These are phyloP conservation scores for Orthosia cruda DNA, from an alignment of 2,888 invertebrate species.

Conservation along the genomic window DNA sequence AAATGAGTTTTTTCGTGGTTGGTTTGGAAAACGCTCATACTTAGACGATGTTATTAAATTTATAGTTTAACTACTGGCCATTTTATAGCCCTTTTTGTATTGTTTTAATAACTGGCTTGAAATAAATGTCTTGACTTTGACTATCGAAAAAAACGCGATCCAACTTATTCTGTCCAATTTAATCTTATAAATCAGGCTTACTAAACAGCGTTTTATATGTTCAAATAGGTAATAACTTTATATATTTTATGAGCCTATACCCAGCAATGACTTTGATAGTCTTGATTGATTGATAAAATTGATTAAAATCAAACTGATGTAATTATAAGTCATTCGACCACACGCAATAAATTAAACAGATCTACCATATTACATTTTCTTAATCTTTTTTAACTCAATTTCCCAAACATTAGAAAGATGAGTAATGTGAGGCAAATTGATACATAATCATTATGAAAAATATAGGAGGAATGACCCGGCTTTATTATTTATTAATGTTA, in stretches of 20 bases:
- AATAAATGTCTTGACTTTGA: background rate
- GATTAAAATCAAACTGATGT: constrained; percentile 29
- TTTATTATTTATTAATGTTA: constrained; percentile 7
- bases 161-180: background rate
- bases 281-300: constrained; percentile 27
- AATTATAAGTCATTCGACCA: constrained; percentile 6
- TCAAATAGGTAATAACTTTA: constrained; percentile 14
- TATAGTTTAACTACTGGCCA: too few species aligned
- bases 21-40: background rate
- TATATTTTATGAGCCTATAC: background rate
- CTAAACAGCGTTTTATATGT: too few species aligned
- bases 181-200: background rate
- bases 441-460: constrained; percentile 16
- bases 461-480: background rate
- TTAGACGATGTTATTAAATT: background rate
- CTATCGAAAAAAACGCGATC: too few species aligned
- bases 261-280: background rate
- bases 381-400: constrained; percentile 2
- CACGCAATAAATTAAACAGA: constrained; percentile 23
- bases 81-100: background rate
- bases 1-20: background rate
- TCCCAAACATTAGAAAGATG: constrained; percentile 12
- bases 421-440: constrained; percentile 20
- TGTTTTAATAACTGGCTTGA: background rate
- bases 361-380: background rate